Percentiles rank a stretch among this genome's conserved stretches.
These are phyloP conservation scores for Archilochus colubris DNA, from an alignment of 2,113 vertebrate genomes.

Conservation along the genomic window DNA sequence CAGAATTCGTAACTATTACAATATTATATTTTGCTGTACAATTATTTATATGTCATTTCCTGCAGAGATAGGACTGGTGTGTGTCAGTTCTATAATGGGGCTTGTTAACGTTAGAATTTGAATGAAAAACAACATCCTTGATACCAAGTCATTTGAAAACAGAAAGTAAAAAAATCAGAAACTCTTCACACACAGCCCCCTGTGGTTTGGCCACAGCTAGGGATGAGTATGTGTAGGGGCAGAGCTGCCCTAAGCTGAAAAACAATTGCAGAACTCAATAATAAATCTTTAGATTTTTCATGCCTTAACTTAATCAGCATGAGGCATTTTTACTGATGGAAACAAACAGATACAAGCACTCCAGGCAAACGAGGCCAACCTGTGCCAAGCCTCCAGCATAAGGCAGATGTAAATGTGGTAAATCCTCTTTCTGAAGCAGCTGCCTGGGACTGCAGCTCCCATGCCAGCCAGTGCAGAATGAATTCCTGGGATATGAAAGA, in stretches of 20 bases:
- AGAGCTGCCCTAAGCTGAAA: background rate
- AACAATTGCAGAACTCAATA: background rate
- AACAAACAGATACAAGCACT: background rate
- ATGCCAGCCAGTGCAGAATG: background rate
- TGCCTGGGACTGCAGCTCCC: background rate
- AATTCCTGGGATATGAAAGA: background rate
- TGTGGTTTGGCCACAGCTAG: background rate
- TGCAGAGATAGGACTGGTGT: background rate
- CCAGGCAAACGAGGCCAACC: background rate
- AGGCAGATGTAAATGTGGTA: background rate
- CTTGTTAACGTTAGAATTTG: background rate
- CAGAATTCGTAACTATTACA: background rate
- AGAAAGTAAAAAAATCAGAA: background rate
- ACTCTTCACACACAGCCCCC: background rate
- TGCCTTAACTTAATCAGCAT: slow-evolving; percentile 15
- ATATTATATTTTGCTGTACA: background rate
- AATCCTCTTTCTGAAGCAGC: too few species aligned
- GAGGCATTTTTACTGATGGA: background rate
- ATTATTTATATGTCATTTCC: background rate
- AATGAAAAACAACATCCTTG: slow-evolving; percentile 2
- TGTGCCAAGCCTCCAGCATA: background rate
- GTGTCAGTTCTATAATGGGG: background rate
- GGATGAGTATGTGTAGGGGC: background rate
- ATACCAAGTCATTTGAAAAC: background rate
- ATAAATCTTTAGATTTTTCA: background rate